Base-by-base conservation (phyloP, 2,888 invertebrate species). In the Bimastos eiseni region DNA sequence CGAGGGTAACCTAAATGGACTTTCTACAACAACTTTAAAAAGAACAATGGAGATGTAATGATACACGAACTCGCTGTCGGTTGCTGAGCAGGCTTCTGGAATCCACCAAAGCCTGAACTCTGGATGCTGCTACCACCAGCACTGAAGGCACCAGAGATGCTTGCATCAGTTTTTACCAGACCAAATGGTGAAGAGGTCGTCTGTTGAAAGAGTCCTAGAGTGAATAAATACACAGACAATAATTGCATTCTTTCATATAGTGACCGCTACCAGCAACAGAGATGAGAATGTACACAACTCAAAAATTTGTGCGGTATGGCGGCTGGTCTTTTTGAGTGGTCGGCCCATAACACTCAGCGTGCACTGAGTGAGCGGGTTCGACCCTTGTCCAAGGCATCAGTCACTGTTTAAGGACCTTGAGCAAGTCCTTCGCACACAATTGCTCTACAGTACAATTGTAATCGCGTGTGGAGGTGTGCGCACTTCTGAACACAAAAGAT, bases 61-160 rank as follows among this genome's bases (percentile, higher is more conserved):
- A 24, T n/a, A 70, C 1, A 90, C 44, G 70, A 15, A 90, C 55
- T 17, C 21, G 83, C 6, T 41, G 49, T 88, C 49, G 88, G 33
- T 70, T 49, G 70, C n/a, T 90, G 44, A 19, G 91, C 36, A 30
- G 89, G 91, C 36, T 92, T 90, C 89, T 92, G 90, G 24, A 92
- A 91, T 55, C 93, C 93, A n/a, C 93, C 93, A 92, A 94, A 94
- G 6, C 94, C 96, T 15, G 94, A 94, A 19, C 95, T 94, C 41
- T 93, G 93, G 38, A 94, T 93, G 83, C 93, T 93, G 13, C 92
- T 92, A 15, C 93, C 93, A 88, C 92, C 92, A 13, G 92, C 91
- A 38, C 88, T 91, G 88, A 91, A 91, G 11, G 90, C 90, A n/a
- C 91, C 91, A 34, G 70, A 36, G 37, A 90, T 91, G 34, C 24